phyloP scores from a whole-genome alignment of 2,797 vertebrate genomes.

The Pelochelys cantorii region DNA sequence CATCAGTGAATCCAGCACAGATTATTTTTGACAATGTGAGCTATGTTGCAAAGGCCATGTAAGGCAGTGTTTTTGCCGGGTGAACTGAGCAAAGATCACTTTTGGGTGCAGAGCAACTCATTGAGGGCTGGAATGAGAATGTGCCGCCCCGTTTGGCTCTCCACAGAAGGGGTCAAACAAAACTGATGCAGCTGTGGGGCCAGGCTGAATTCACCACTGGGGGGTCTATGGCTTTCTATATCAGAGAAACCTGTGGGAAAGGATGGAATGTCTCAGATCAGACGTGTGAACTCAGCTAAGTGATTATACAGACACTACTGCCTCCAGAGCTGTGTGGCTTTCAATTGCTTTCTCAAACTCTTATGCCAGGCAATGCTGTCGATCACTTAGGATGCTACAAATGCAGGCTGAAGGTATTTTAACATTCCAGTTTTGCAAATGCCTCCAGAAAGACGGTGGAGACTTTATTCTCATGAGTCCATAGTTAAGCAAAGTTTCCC shows the following conservation, averaged over 20 bases:
- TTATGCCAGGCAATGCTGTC: not conserved
- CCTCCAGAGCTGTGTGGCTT: not conserved
- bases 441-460: not conserved
- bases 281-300: not conserved
- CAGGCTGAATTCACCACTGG: accelerated
- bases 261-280: conserved; percentile 26
- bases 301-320: not conserved
- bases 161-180: not conserved
- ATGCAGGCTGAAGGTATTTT: accelerated
- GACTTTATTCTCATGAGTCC: not conserved
- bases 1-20: conserved; percentile 64
- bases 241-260: not conserved
- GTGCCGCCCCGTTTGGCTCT: not conserved
- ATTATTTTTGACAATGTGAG: conserved; percentile 34
- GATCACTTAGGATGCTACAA: accelerated
- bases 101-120: not conserved
- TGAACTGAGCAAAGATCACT: not conserved
- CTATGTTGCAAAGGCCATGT: not conserved
- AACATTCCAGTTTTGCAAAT: not conserved
- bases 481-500: not conserved
- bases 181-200: conserved; percentile 14
- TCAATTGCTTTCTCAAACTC: not conserved
- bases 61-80: not conserved
- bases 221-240: not conserved
- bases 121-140: not conserved